Evolutionary conservation across 2,888 invertebrate genomes (phyloP).

Genomic region (Drymonia ruficornis): DNA sequence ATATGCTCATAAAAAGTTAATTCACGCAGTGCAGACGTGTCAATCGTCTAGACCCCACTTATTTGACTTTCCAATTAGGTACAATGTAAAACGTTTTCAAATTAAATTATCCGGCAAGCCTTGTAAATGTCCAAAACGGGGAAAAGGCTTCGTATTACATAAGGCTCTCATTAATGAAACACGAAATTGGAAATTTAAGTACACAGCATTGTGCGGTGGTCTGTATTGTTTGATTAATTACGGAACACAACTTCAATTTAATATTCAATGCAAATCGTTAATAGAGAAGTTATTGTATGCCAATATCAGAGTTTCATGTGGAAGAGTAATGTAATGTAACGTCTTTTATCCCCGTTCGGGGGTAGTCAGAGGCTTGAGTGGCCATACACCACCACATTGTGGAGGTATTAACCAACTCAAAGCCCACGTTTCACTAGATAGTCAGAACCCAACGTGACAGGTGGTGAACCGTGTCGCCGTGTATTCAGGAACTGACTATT

Average conservation of each 20-base stretch:
- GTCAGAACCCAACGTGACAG: too few species aligned
- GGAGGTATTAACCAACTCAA: too few species aligned
- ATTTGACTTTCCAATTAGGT: slow-evolving; percentile 32
- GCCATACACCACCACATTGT: too few species aligned
- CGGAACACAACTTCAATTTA: slow-evolving; percentile 22
- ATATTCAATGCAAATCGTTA: slow-evolving; percentile 18
- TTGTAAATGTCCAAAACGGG: slow-evolving; percentile 39
- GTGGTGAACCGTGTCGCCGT: too few species aligned
- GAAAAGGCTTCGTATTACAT: slow-evolving; percentile 47
- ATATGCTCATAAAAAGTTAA: too few species aligned
- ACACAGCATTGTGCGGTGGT: slow-evolving; percentile 27
- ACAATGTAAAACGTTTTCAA: slow-evolving; percentile 34
- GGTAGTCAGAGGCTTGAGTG: too few species aligned
- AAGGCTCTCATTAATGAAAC: slow-evolving; percentile 47
- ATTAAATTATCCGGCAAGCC: slow-evolving; percentile 29
- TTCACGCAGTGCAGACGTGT: too few species aligned
- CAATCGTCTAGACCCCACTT: slow-evolving; percentile 23
- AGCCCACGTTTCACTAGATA: too few species aligned
- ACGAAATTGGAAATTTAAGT: slow-evolving; percentile 44
- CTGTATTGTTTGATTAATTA: slow-evolving; percentile 33
- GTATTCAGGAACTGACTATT: too few species aligned
- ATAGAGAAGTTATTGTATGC: neutral
- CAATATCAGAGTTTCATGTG: too few species aligned
- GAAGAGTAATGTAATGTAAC: too few species aligned
- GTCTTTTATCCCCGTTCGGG: too few species aligned